A percentile compares a stretch with the other conserved stretches of the same genome.
These are phyloP conservation scores for Plagodis pulveraria DNA, from an alignment of 2,888 invertebrate genomes.

Conservation along the genomic window DNA sequence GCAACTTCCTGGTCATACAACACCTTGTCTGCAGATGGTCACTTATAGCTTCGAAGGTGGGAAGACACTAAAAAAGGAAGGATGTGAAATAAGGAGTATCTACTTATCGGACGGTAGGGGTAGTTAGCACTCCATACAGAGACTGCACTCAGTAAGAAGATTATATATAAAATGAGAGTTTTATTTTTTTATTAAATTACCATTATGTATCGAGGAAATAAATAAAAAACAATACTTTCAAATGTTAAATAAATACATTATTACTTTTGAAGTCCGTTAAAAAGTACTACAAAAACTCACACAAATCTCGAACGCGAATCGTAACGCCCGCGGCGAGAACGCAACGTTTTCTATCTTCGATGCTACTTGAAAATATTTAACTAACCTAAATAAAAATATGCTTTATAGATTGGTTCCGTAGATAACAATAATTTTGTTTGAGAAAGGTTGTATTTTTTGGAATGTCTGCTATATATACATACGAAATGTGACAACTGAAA, in stretches of 20 bases:
- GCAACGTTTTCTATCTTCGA: conserved; percentile 59
- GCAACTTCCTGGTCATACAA: conserved; percentile 42
- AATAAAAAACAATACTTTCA: too few species aligned
- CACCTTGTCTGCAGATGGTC: conserved; percentile 42
- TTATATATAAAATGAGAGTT: too few species aligned
- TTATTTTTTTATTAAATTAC: too few species aligned
- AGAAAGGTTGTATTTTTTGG: conserved; percentile 2
- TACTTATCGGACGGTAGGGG: too few species aligned
- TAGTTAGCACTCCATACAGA: too few species aligned
- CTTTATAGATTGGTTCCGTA: conserved; percentile 59
- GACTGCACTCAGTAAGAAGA: too few species aligned
- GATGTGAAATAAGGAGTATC: too few species aligned
- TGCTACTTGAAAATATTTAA: conserved; percentile 61
- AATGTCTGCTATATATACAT: too few species aligned
- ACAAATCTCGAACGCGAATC: conserved; percentile 67
- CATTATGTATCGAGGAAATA: too few species aligned
- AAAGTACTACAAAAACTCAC: conserved; percentile 45
- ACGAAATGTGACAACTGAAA: too few species aligned
- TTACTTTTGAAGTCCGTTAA: neutral
- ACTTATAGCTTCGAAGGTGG: conserved; percentile 1
- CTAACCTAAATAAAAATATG: conserved; percentile 57
- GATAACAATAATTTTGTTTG: conserved; percentile 49
- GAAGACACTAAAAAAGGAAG: too few species aligned
- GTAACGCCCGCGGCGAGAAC: conserved; percentile 64
- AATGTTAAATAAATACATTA: too few species aligned